phyloP scores from a whole-genome alignment of 2,888 invertebrate species.

The Zonitis immaculata region DNA sequence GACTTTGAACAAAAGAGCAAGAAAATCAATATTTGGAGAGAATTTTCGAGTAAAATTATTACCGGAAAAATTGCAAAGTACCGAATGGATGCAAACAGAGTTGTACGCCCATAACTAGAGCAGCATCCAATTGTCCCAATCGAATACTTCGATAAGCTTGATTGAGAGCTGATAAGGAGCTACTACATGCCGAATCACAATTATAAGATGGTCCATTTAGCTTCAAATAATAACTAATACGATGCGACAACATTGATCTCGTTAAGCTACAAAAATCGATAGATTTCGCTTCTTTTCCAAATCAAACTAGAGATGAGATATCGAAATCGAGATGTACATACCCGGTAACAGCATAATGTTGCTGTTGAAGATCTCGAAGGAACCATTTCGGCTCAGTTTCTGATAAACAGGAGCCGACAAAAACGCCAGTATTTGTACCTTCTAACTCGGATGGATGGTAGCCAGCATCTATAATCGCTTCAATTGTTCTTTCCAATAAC shows the following conservation, averaged over 20 bases:
- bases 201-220: slow-evolving; percentile 84
- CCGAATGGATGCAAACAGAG: slow-evolving; percentile 83
- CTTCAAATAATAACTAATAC: slow-evolving; percentile 84
- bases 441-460: slow-evolving; percentile 64
- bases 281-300: too few species aligned
- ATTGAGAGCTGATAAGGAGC: slow-evolving; percentile 82
- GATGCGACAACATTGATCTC: slow-evolving; percentile 86
- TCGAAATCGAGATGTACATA: too few species aligned
- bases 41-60: slow-evolving; percentile 24
- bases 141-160: slow-evolving; percentile 73
- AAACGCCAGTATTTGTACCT: slow-evolving; percentile 73
- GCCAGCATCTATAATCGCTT: slow-evolving; percentile 60
- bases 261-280: too few species aligned
- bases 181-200: slow-evolving; percentile 97
- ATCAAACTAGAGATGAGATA: too few species aligned
- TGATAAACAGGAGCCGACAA: slow-evolving; percentile 70
- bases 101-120: slow-evolving; percentile 81
- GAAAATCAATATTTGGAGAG: not conserved
- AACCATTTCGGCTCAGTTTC: slow-evolving; percentile 73
- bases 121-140: slow-evolving; percentile 77
- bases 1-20: not conserved
- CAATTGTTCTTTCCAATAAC: slow-evolving; percentile 56
- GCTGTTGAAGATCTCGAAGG: slow-evolving; percentile 62
- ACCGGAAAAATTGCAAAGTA: slow-evolving; percentile 80
- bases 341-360: slow-evolving; percentile 53